Evolutionary conservation across 2,888 invertebrate species (phyloP).

Genomic region (Calliphora vomitoria): DNA sequence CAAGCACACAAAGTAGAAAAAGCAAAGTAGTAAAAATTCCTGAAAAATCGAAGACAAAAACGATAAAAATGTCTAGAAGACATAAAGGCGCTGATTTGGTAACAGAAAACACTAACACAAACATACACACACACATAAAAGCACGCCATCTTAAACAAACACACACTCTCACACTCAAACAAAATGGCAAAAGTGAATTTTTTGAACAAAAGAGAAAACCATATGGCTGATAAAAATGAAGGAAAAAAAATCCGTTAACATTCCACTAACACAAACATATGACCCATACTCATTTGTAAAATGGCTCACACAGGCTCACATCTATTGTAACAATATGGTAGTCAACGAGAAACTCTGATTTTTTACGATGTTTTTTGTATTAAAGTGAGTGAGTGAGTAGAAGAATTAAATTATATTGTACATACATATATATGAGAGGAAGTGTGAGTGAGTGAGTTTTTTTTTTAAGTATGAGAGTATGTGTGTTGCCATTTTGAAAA

Average conservation of each 20-base stretch:
- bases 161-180: neutral
- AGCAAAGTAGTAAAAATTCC: conserved; percentile 70
- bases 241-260: conserved; percentile 49
- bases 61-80: conserved; percentile 84
- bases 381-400: neutral
- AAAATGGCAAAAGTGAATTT: conserved; percentile 27
- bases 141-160: conserved; percentile 17
- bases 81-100: conserved; percentile 72
- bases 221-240: conserved; percentile 48
- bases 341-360: conserved; percentile 61
- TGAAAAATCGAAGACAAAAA: conserved; percentile 82
- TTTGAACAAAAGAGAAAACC: conserved; percentile 58
- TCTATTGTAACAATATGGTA: conserved; percentile 62
- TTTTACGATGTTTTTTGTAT: conserved; percentile 17
- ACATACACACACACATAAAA: neutral
- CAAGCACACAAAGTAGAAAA: conserved; percentile 70
- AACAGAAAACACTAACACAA: conserved; percentile 20
- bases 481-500: conserved; percentile 54
- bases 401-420: conserved; percentile 12
- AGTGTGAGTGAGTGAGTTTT: neutral
- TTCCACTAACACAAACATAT: conserved; percentile 46
- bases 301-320: conserved; percentile 32
- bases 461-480: neutral
- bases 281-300: conserved; percentile 36
- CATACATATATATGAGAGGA: neutral